phyloP scores from a whole-genome alignment of 1,140 invertebrate genomes.

The Hypothenemus hampei region DNA sequence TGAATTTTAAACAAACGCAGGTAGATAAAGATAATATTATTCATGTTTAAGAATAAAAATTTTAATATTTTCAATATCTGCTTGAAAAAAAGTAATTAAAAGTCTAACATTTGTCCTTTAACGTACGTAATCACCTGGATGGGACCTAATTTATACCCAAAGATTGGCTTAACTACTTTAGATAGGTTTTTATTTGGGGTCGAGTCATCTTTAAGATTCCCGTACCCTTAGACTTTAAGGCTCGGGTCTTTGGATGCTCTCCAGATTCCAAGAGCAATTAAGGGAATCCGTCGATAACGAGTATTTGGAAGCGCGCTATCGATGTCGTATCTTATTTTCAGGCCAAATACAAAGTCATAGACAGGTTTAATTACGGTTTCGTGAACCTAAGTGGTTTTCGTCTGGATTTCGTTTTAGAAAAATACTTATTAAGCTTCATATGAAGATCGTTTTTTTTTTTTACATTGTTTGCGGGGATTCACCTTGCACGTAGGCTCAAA shows the following conservation, averaged over 20 bases:
- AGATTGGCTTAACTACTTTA: background rate
- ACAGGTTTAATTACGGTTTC: no score
- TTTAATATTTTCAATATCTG: no score
- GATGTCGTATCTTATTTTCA: background rate
- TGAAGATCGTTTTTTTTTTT: no score
- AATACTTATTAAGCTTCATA: no score
- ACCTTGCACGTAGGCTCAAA: conserved; percentile 7
- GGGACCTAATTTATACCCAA: background rate
- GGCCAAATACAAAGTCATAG: no score
- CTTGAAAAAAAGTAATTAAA: no score
- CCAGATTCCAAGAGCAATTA: conserved; percentile 21
- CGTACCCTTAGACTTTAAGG: background rate
- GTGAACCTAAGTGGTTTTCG: no score
- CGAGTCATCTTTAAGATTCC: conserved; percentile 1
- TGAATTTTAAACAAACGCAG: conserved; percentile 29
- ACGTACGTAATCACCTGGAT: no score
- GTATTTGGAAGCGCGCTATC: conserved; percentile 12
- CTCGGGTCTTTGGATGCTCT: conserved; percentile 14
- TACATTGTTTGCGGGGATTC: no score
- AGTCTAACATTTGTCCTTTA: no score
- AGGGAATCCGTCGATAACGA: conserved; percentile 16
- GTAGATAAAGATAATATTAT: background rate
- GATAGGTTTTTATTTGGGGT: conserved; percentile 1
- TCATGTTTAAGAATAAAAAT: no score
- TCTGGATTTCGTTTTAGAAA: no score